Percentiles rank a stretch among this genome's conserved stretches.
These are phyloP conservation scores for Zonotrichia leucophrys DNA, from an alignment of 2,113 vertebrate genomes.

Conservation along the genomic window DNA sequence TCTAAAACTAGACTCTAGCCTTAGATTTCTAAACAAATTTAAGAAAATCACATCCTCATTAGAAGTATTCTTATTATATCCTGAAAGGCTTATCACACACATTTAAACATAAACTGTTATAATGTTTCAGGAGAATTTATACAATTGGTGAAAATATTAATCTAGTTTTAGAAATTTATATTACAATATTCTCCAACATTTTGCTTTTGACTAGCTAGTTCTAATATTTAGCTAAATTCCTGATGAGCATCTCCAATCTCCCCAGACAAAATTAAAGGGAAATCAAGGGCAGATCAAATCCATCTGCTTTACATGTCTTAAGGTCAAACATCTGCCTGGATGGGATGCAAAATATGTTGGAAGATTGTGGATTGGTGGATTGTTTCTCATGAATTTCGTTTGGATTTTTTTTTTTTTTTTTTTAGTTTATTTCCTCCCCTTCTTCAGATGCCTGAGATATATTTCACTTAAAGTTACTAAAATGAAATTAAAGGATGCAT, in stretches of 20 bases:
- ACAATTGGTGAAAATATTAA: neutral
- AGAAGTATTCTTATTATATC: neutral
- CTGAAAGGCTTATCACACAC: neutral
- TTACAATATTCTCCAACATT: neutral
- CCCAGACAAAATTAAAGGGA: neutral
- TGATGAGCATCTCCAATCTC: neutral
- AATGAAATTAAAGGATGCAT: neutral
- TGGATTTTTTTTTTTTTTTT: neutral
- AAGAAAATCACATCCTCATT: neutral
- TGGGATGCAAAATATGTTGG: neutral
- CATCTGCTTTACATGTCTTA: conserved; percentile 16
- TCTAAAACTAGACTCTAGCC: neutral
- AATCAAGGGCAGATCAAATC: neutral
- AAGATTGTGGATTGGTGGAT: neutral
- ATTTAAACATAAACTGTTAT: neutral
- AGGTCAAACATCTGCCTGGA: conserved; percentile 40
- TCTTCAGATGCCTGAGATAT: neutral
- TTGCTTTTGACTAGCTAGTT: neutral
- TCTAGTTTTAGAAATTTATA: neutral
- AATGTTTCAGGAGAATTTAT: neutral
- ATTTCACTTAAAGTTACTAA: neutral
- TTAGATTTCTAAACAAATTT: neutral
- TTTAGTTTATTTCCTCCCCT: fast-evolving
- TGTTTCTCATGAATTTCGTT: neutral
- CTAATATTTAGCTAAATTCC: neutral